These are phyloP conservation scores for Drosophila orena DNA, from an alignment of 1,140 invertebrate species.

Conservation along the genomic window DNA sequence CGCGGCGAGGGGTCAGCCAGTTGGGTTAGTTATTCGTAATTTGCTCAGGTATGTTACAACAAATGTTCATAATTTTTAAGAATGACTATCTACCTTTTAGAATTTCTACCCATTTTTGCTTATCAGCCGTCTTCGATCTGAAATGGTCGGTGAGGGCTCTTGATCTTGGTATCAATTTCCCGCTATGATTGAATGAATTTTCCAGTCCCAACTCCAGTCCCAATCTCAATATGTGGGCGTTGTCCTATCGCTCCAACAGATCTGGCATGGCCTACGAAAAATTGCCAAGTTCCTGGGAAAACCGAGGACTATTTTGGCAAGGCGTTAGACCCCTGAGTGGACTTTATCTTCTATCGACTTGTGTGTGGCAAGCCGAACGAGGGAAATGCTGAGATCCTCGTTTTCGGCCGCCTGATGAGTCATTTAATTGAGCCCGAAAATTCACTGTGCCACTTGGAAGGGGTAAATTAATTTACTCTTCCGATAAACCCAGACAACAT, in stretches of 20 bases:
- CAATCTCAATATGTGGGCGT: conserved; percentile 55
- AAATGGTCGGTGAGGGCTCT: conserved; percentile 42
- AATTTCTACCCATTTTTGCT: conserved; percentile 23
- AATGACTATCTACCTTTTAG: conserved; percentile 60
- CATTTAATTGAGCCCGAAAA: conserved; percentile 80
- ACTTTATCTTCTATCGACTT: conserved; percentile 23
- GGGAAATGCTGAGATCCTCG: conserved; percentile 9
- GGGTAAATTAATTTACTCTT: conserved; percentile 79
- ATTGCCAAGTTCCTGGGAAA: conserved; percentile 70
- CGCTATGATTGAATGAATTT: conserved; percentile 78
- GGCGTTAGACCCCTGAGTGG: conserved; percentile 17
- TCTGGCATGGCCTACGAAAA: conserved; percentile 41
- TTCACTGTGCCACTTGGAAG: conserved; percentile 53
- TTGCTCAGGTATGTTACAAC: conserved; percentile 76
- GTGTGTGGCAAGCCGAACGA: conserved; percentile 56
- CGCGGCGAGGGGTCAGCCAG: conserved; percentile 41
- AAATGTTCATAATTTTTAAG: conserved; percentile 84
- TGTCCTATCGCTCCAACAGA: conserved; percentile 48
- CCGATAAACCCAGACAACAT: conserved; percentile 58
- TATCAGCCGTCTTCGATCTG: conserved; percentile 62
- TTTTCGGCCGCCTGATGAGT: conserved; percentile 63
- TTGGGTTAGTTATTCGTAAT: conserved; percentile 54
- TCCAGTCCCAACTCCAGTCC: conserved; percentile 3
- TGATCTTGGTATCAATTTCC: conserved; percentile 78
- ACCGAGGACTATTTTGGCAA: conserved; percentile 55